phyloP scores from a whole-genome alignment of 2,888 invertebrate genomes.

The Drosophila phalerata region DNA sequence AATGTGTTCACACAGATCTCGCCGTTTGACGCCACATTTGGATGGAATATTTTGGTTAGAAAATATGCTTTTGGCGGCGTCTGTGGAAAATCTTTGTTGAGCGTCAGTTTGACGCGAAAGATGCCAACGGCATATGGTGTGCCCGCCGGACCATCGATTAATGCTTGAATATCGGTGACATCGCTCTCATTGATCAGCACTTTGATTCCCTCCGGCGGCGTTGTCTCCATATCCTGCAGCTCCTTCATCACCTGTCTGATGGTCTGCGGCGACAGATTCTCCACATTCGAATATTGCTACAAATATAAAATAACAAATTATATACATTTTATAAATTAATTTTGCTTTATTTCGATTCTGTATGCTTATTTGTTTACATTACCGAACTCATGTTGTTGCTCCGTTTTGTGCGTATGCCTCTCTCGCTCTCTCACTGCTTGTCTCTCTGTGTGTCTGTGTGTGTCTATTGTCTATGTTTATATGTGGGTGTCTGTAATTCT shows the following conservation, averaged over 20 bases:
- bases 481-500: slow-evolving; percentile 11
- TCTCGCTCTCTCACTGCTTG: slow-evolving; percentile 5
- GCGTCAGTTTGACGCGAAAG: slow-evolving; percentile 94
- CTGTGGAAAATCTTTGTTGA: slow-evolving; percentile 96
- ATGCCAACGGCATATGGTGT: slow-evolving; percentile 96
- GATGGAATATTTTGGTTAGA: slow-evolving; percentile 98
- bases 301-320: background rate
- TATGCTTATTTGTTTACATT: slow-evolving; percentile 65
- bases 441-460: slow-evolving; percentile 7
- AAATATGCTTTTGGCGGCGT: slow-evolving; percentile 97
- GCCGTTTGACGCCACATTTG: slow-evolving; percentile 96
- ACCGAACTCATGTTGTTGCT: slow-evolving; percentile 65
- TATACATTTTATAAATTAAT: background rate
- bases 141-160: slow-evolving; percentile 97
- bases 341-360: background rate
- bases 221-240: slow-evolving; percentile 92
- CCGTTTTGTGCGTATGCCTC: slow-evolving; percentile 22
- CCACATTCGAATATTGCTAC: slow-evolving; percentile 94
- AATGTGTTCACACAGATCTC: slow-evolving; percentile 99
- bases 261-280: slow-evolving; percentile 97
- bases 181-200: slow-evolving; percentile 96
- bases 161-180: slow-evolving; percentile 96
- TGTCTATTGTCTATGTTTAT: slow-evolving; percentile 14
- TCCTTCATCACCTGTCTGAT: slow-evolving; percentile 95
- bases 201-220: slow-evolving; percentile 96